Evolutionary conservation across 2,113 vertebrate species (phyloP).

Genomic region (Tachuris rubrigastra): DNA sequence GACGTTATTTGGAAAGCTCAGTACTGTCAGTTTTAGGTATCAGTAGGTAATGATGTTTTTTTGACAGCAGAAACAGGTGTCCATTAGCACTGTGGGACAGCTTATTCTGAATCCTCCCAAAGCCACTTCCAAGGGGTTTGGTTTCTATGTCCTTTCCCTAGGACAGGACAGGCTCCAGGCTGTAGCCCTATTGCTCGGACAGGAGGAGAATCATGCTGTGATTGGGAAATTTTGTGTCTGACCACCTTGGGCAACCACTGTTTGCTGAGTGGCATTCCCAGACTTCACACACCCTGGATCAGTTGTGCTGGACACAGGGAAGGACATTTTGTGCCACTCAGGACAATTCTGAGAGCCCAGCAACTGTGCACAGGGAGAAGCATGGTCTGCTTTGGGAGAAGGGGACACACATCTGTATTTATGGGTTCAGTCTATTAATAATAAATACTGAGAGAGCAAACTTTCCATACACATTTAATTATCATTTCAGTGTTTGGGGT

Average conservation of each 20-base stretch:
- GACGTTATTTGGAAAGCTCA: background rate
- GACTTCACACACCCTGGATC: no score
- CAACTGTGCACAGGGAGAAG: background rate
- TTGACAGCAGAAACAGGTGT: background rate
- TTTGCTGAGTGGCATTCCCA: background rate
- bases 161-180: background rate
- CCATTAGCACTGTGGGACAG: background rate
- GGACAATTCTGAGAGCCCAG: background rate
- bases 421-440: background rate
- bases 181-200: background rate
- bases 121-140: background rate
- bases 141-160: background rate
- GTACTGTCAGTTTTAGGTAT: background rate
- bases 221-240: background rate
- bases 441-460: background rate
- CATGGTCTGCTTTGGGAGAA: background rate
- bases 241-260: background rate
- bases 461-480: background rate
- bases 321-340: background rate
- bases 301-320: background rate
- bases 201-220: background rate
- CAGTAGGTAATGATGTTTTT: background rate
- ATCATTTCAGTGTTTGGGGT: background rate
- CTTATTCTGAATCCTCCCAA: background rate
- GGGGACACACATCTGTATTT: background rate